Evolutionary conservation across 2,113 vertebrate genomes (phyloP), one percentile per base, ranked within the genome.

Genomic region (Lepisosteus osseus): DNA sequence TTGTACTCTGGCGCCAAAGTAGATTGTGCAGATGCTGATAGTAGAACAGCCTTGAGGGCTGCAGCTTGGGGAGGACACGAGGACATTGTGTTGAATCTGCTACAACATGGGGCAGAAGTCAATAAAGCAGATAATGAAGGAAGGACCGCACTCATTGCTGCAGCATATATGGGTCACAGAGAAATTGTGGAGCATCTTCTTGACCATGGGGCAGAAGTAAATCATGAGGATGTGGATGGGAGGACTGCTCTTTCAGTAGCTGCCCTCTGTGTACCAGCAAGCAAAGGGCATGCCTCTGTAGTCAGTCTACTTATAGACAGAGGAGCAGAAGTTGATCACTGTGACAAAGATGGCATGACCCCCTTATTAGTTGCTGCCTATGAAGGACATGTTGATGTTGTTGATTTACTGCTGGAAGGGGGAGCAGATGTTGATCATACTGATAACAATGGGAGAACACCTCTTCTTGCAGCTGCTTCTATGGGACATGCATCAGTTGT

Each of bases 111-210:
- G 0, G 97, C 97, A 0, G 94, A 99, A 71, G 97, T 98, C 57
- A 99, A 99, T 82, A 97, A 96, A 81, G 97, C 96, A 0, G 97
- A 99, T 78, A 97, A 97, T 0, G 97, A 99, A 85, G 97, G 97
- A 70, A 87, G 97, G 69, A 99, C 97, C 0, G 97, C 97, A 11
- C 85, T 99, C 76, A 99, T 99, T 14, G 97, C 97, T 0, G 97
- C 97, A 0, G 96, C 97, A 0, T 99, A 99, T 83, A 99, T 99
- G 97, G 97, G 97, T 0, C 97, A 99, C 74, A 85, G 95, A 61
- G 97, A 98, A 83, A 98, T 99, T 0, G 97, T 99, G 0, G 96
- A 97, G 77, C 96, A 97, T 85, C 90, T 99, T 4, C 86, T 99
- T 81, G 95, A 96, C 70, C 97, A 99, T 0, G 97, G 96, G 0